phyloP scores from a whole-genome alignment of 2,888 invertebrate genomes.

The Thymelicus acteon region DNA sequence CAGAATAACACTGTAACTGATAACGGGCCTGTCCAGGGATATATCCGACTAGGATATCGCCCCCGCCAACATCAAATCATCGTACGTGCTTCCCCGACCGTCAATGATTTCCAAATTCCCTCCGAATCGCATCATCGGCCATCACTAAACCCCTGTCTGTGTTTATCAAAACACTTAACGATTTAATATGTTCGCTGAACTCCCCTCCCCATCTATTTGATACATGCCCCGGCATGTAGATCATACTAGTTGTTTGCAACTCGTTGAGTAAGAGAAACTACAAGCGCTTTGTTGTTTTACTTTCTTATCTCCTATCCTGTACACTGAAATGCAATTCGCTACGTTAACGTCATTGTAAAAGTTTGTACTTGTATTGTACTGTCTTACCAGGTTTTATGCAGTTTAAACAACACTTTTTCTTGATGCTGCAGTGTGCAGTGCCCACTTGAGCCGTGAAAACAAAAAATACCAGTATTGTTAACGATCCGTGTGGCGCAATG shows the following conservation, averaged over 20 bases:
- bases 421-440: background rate
- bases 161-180: constrained; percentile 84
- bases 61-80: constrained; percentile 48
- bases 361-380: constrained; percentile 21
- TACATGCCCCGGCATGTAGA: constrained; percentile 57
- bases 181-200: constrained; percentile 81
- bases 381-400: constrained; percentile 30
- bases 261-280: constrained; percentile 32
- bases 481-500: too few relatives aligned
- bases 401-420: constrained; percentile 35
- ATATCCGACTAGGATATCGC: background rate
- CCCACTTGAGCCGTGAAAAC: background rate
- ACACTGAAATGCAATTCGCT: constrained; percentile 14
- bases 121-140: constrained; percentile 73
- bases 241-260: constrained; percentile 56
- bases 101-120: constrained; percentile 75
- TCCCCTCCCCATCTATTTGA: constrained; percentile 57
- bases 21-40: constrained; percentile 20
- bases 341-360: constrained; percentile 21
- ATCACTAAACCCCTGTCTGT: constrained; percentile 74
- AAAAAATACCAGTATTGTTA: too few relatives aligned
- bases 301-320: constrained; percentile 26
- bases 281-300: constrained; percentile 7
- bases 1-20: constrained; percentile 27
- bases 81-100: constrained; percentile 62